phyloP scores from a whole-genome alignment of 1,140 invertebrate genomes.

The Pogonomyrmex barbatus region DNA sequence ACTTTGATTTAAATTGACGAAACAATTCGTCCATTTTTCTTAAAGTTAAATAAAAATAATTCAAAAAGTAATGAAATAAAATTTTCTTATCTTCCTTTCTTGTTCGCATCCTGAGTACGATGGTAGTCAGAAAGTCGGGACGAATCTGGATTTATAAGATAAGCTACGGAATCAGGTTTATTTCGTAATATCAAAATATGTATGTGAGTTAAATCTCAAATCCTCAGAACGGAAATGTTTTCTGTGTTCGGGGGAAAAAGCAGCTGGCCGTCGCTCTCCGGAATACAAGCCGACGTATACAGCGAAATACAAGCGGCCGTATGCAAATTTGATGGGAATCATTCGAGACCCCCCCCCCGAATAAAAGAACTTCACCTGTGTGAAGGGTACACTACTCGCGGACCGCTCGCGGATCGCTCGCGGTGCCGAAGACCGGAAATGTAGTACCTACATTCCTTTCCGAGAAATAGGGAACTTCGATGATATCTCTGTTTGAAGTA shows the following conservation, averaged over 20 bases:
- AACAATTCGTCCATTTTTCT: not conserved
- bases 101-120: not conserved
- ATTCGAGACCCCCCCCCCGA: conserved; percentile 37
- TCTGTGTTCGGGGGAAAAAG: not conserved
- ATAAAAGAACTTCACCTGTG: conserved; percentile 50
- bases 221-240: conserved; percentile 5
- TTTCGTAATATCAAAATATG: conserved; percentile 13
- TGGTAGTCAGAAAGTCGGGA: not conserved
- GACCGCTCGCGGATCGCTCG: not conserved
- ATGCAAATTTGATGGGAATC: conserved; percentile 69
- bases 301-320: conserved; percentile 3
- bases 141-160: conserved; percentile 25
- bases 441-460: conserved; percentile 47
- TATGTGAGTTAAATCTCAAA: conserved; percentile 25
- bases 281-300: conserved; percentile 47
- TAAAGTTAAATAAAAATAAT: conserved; percentile 3
- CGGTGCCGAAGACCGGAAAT: conserved; percentile 64
- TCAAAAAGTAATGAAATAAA: not conserved
- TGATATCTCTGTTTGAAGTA: conserved; percentile 71
- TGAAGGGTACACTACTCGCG: not conserved
- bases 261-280: conserved; percentile 1
- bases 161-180: conserved; percentile 18
- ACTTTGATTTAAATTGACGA: not conserved
- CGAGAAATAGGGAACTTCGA: conserved; percentile 66
- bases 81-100: not conserved